Conservation (phyloP, 2,113 vertebrate genomes). For the Osmerus mordax region DNA sequence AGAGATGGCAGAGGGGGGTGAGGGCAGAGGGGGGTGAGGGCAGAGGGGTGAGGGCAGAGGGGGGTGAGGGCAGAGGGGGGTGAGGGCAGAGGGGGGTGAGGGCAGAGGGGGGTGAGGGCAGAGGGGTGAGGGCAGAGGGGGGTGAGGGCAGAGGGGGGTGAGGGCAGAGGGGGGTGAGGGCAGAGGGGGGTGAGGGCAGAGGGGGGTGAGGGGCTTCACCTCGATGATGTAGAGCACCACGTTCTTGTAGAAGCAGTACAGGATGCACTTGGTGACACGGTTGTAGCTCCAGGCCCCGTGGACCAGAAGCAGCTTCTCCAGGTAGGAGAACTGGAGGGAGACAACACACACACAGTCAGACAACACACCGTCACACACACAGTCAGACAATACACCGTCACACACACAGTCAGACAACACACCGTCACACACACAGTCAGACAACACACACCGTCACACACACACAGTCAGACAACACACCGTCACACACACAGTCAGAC, state of each 20-base stretch:
- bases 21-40: background rate
- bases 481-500: too few species aligned
- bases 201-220: slow-evolving; percentile 69
- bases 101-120: background rate
- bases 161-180: slow-evolving; percentile 21
- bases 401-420: background rate
- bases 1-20: background rate
- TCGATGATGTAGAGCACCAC: slow-evolving; percentile 99
- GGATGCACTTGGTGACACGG: slow-evolving; percentile 96
- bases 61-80: slow-evolving; percentile 14
- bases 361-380: background rate
- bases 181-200: too few species aligned
- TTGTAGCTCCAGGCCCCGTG: slow-evolving; percentile 99
- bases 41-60: background rate
- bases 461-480: too few species aligned
- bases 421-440: background rate
- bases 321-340: slow-evolving; percentile 85
- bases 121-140: background rate
- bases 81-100: background rate
- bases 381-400: background rate
- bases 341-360: background rate
- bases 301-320: slow-evolving; percentile 94
- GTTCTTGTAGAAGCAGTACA: slow-evolving; percentile 99
- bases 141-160: background rate
- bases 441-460: too few species aligned